phyloP scores from a whole-genome alignment of 2,113 vertebrate genomes.

The Zosterops lateralis region DNA sequence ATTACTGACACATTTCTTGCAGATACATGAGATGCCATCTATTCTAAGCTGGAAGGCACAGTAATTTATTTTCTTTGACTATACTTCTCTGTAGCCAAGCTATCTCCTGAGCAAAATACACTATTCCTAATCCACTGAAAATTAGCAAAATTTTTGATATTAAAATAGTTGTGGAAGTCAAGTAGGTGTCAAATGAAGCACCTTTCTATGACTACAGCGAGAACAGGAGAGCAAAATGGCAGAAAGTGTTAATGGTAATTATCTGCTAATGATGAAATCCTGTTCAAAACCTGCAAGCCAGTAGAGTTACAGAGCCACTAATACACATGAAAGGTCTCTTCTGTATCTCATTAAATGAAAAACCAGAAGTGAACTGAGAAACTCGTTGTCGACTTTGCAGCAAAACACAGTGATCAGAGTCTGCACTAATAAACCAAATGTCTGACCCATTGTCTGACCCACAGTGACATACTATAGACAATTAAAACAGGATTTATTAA shows the following conservation, averaged over 20 bases:
- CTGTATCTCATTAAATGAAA: conserved; percentile 21
- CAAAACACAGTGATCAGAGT: neutral
- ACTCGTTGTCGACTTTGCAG: neutral
- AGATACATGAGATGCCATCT: neutral
- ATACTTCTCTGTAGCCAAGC: neutral
- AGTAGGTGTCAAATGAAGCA: neutral
- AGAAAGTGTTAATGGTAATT: neutral
- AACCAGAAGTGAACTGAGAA: neutral
- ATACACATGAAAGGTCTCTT: neutral
- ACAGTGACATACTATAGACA: neutral
- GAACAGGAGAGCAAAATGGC: neutral
- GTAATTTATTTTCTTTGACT: neutral
- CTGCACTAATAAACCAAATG: conserved; percentile 7
- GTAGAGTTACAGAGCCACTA: neutral
- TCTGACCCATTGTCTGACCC: conserved; percentile 10
- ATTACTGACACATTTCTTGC: neutral
- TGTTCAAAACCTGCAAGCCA: neutral
- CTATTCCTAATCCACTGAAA: neutral
- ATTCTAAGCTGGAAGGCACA: neutral
- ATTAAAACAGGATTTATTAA: conserved; percentile 40
- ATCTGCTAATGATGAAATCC: conserved; percentile 4
- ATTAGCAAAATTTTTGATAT: neutral
- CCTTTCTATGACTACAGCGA: neutral
- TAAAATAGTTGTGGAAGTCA: neutral
- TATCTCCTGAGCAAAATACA: neutral